Percentiles rank a stretch among this genome's conserved stretches.
These are phyloP conservation scores for Acleris holmiana DNA, from an alignment of 2,888 invertebrate species.

Conservation along the genomic window DNA sequence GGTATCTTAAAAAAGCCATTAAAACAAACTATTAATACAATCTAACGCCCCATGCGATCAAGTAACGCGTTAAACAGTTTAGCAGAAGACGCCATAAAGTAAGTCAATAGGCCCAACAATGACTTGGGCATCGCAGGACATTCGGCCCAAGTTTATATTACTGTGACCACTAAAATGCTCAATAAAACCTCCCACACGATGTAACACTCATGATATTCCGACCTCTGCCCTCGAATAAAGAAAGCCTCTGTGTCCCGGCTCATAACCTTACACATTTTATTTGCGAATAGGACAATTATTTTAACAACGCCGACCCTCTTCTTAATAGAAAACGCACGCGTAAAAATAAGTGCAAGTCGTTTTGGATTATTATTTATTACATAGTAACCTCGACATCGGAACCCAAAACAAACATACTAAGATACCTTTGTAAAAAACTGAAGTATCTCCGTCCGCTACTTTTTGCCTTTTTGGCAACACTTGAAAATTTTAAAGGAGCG, in stretches of 20 bases:
- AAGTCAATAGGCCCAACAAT: constrained; percentile 65
- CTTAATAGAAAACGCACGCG: constrained; percentile 20
- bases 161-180: constrained; percentile 72
- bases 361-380: not conserved
- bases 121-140: constrained; percentile 67
- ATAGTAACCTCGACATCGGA: not conserved
- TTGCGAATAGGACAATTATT: constrained; percentile 43
- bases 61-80: constrained; percentile 65
- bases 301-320: constrained; percentile 32
- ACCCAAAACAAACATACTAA: not conserved
- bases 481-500: constrained; percentile 4
- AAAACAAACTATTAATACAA: constrained; percentile 2
- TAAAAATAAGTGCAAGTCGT: constrained; percentile 13
- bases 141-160: constrained; percentile 74
- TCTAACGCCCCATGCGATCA: constrained; percentile 49
- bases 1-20: not conserved
- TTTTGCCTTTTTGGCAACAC: constrained; percentile 3
- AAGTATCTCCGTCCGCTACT: constrained; percentile 13
- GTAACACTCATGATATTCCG: constrained; percentile 72
- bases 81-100: constrained; percentile 67
- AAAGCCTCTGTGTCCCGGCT: constrained; percentile 46
- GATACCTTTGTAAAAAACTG: constrained; percentile 3
- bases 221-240: constrained; percentile 74
- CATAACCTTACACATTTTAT: constrained; percentile 48
- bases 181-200: constrained; percentile 79